Evolutionary conservation across 2,888 invertebrate species (phyloP).

Genomic region (Archips xylosteana): DNA sequence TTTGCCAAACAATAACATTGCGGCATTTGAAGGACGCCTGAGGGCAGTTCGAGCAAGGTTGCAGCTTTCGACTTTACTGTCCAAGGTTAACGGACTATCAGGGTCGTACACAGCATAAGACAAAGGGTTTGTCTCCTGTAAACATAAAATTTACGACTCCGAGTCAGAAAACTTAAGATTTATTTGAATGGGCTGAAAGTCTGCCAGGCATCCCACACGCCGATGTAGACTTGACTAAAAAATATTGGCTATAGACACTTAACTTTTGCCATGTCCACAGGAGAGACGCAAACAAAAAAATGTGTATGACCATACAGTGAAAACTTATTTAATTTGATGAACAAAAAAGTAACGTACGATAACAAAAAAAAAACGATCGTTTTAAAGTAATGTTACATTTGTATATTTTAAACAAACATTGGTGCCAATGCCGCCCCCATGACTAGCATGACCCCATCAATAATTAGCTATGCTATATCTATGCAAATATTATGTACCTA

Average conservation of each 20-base stretch:
- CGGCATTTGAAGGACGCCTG: constrained; percentile 36
- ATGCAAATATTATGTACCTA: constrained; percentile 12
- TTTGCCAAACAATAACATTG: constrained; percentile 42
- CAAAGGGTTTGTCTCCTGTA: too few relatives aligned
- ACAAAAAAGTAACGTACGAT: too few relatives aligned
- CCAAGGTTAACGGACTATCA: not conserved
- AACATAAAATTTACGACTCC: too few relatives aligned
- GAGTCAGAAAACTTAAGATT: too few relatives aligned
- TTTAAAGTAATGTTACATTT: not conserved
- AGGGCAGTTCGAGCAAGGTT: constrained; percentile 9
- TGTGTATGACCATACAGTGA: not conserved
- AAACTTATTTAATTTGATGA: not conserved
- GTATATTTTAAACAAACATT: constrained; percentile 24
- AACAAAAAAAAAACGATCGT: too few relatives aligned
- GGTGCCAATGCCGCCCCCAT: constrained; percentile 31
- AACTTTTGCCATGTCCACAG: too few relatives aligned
- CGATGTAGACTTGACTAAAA: too few relatives aligned
- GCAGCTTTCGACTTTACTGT: not conserved
- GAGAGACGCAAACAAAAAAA: too few relatives aligned
- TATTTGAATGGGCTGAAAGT: too few relatives aligned
- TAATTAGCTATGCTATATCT: constrained; percentile 32
- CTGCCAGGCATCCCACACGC: too few relatives aligned
- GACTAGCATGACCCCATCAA: constrained; percentile 27
- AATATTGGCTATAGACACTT: too few relatives aligned
- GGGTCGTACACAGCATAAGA: too few relatives aligned